Conservation (phyloP, 2,113 vertebrate species). For the Alouatta palliata region DNA sequence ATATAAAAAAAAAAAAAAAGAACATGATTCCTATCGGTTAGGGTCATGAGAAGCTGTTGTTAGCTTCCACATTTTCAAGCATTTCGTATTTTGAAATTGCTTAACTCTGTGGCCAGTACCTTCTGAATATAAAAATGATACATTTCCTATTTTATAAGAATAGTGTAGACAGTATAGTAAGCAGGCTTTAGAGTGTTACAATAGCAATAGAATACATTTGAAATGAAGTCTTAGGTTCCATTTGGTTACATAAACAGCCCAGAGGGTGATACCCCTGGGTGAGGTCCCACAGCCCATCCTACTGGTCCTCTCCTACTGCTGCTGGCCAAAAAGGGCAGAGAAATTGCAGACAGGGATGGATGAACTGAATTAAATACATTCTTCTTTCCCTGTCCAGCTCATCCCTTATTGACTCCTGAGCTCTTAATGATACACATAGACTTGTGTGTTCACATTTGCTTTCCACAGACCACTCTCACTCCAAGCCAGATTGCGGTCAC, state of each 20-base stretch:
- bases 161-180: not conserved
- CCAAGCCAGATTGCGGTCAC: not conserved
- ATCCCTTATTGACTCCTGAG: not conserved
- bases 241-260: not conserved
- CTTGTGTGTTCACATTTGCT: not conserved
- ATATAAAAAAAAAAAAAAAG: no score
- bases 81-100: not conserved
- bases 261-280: not conserved
- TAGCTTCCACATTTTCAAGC: not conserved
- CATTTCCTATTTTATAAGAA: not conserved
- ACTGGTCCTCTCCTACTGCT: not conserved
- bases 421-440: not conserved
- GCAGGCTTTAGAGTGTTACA: not conserved
- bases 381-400: not conserved
- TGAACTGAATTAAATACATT: not conserved
- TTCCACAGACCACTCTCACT: not conserved
- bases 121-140: constrained; percentile 13
- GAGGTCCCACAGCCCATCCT: not conserved
- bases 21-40: not conserved
- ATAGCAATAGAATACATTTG: not conserved
- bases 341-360: not conserved
- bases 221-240: constrained; percentile 16
- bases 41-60: not conserved
- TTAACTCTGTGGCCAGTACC: not conserved
- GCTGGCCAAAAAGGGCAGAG: not conserved